Base-by-base conservation (phyloP, 2,888 invertebrate genomes). In the Drosophila neonasuta region DNA sequence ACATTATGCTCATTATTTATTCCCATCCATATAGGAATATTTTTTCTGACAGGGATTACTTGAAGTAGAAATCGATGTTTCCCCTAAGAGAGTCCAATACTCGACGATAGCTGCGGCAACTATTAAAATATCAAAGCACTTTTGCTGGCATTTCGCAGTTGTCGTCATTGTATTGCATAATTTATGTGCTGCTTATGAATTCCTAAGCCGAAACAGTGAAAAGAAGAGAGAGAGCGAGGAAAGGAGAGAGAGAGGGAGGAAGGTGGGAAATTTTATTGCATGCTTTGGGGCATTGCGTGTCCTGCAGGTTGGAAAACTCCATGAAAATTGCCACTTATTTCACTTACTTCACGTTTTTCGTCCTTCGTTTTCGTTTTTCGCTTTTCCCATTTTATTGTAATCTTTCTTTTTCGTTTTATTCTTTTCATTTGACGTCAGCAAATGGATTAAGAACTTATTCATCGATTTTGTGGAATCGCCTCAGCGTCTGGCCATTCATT, bases 361-460 rank as follows among this genome's bases (percentile, higher is more conserved):
- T n/a, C 17, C 17, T 17, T 34, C 34, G 3, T 41, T 41, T 29
- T 49, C 41, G n/a, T 2, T 34, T 54, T 42, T 36, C 46, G 8
- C 39, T 48, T 39, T 17, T 10, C 5, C 34, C 34, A 11, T 36
- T 36, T 24, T 45, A 46, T 8, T 24, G 20, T 46, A 46, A 39
- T 46, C n/a, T 32, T n/a, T 48, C 34, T 11, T 20, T 32, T 13
- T 10, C 20, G 17, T 54, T 36, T 34, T 36, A 51, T 61, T 50
- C 29, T 15, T 41, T 58, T 44, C 30, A 20, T 52, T 46, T 63
- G 74, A 71, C 75, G 68, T 74, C 82, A 66, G 66, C 68, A 77
- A 80, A 79, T 71, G 82, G 78, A 77, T 79, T 80, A 79, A 62
- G 75, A 58, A 56, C 74, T 74, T 79, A 74, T 71, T 73, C 74